Evolutionary conservation across 2,113 vertebrate genomes (phyloP).

Genomic region (Datnioides undecimradiatus): DNA sequence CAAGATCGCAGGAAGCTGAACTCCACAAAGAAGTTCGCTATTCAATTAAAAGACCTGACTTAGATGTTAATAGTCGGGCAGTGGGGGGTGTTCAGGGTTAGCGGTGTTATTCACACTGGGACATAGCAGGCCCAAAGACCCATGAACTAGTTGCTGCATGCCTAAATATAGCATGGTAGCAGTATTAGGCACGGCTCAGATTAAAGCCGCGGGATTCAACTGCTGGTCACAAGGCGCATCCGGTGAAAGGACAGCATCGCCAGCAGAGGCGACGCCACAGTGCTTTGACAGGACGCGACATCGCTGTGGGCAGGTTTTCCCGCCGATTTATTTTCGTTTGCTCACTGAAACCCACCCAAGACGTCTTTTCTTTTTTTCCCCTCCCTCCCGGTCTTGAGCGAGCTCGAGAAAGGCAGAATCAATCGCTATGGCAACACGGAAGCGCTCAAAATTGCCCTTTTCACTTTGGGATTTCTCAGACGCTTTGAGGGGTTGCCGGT

Average conservation of each 20-base stretch:
- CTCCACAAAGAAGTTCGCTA: neutral
- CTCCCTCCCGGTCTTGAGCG: neutral
- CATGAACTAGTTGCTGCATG: conserved; percentile 7
- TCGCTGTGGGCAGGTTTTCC: neutral
- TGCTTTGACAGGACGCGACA: conserved; percentile 10
- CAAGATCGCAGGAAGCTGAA: neutral
- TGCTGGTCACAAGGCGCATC: too few relatives aligned
- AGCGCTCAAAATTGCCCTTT: conserved; percentile 34
- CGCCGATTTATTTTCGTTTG: conserved; percentile 21
- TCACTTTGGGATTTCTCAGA: conserved; percentile 39
- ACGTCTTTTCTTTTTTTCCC: neutral
- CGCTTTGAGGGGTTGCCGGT: conserved; percentile 11
- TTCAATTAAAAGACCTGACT: neutral
- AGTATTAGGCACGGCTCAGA: conserved; percentile 2
- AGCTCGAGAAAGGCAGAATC: conserved; percentile 37
- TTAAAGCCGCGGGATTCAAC: too few relatives aligned
- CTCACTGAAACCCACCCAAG: conserved; percentile 11
- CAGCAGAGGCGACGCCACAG: neutral
- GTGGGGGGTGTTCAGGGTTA: neutral
- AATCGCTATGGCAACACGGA: conserved; percentile 64
- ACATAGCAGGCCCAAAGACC: conserved; percentile 10
- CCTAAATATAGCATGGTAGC: conserved; percentile 49
- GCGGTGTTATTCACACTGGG: conserved; percentile 17
- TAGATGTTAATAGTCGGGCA: neutral
- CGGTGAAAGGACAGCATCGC: neutral